phyloP scores from a whole-genome alignment of 2,113 vertebrate genomes.

The Anhinga rufa region DNA sequence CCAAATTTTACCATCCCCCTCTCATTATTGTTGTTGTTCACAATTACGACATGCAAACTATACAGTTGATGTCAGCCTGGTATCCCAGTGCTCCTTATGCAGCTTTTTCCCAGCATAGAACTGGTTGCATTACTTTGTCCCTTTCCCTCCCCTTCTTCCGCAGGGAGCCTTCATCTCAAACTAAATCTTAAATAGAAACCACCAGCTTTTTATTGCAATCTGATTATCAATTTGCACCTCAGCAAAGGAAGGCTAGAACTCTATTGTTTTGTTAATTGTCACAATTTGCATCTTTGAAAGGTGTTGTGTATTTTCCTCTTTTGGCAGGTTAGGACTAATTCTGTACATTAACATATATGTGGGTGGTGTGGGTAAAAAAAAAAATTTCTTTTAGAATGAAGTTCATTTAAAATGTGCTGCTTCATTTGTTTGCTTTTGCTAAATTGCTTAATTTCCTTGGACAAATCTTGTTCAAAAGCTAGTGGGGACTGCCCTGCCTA shows the following conservation, averaged over 20 bases:
- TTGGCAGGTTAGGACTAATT: conserved; percentile 77
- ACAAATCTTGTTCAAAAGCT: background rate
- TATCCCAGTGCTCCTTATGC: background rate
- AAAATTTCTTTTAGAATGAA: background rate
- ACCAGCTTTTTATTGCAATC: conserved; percentile 46
- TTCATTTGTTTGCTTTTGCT: conserved; percentile 4
- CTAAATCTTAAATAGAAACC: conserved; percentile 66
- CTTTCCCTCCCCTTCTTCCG: conserved; percentile 26
- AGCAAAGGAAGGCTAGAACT: conserved; percentile 62
- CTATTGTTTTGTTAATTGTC: conserved; percentile 82
- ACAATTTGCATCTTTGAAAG: conserved; percentile 82
- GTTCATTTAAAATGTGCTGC: conserved; percentile 23
- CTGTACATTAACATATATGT: conserved; percentile 69
- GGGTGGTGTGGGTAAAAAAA: background rate
- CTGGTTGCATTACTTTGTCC: background rate
- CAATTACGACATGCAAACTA: background rate
- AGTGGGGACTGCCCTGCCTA: background rate
- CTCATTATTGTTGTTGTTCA: background rate
- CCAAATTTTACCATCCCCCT: background rate
- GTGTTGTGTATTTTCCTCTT: conserved; percentile 73
- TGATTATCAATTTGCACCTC: conserved; percentile 82
- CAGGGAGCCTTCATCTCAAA: conserved; percentile 55
- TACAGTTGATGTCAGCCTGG: background rate
- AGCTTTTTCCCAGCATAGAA: background rate
- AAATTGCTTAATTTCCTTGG: conserved; percentile 22